Conservation (phyloP, 2,888 invertebrate species). For the Microplitis manilae region DNA sequence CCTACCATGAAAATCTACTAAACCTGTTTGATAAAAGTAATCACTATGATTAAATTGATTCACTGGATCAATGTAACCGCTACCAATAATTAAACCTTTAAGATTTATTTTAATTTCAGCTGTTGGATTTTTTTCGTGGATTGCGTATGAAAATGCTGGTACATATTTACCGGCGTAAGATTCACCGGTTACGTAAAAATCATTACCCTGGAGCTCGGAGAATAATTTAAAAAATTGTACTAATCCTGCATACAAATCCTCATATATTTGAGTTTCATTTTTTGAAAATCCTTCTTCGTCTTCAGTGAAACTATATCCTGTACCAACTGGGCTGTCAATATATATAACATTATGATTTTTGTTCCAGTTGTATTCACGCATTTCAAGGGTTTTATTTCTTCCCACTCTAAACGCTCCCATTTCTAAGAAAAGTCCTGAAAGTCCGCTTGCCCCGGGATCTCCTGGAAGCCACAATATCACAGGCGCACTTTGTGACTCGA, state of each 20-base stretch:
- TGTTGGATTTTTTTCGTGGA: constrained; percentile 77
- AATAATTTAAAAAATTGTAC: constrained; percentile 89
- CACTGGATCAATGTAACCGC: constrained; percentile 85
- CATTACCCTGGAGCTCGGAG: constrained; percentile 80
- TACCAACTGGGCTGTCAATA: constrained; percentile 94
- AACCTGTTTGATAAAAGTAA: constrained; percentile 85
- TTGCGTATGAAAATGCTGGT: constrained; percentile 84
- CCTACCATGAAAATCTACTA: constrained; percentile 78
- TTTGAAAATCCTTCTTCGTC: constrained; percentile 83
- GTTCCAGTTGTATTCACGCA: constrained; percentile 86
- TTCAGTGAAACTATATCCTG: constrained; percentile 92
- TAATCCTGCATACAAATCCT: constrained; percentile 83
- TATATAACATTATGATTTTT: constrained; percentile 85
- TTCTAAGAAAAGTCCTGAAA: constrained; percentile 87
- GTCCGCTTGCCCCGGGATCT: constrained; percentile 86
- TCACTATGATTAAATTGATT: constrained; percentile 85
- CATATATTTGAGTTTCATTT: constrained; percentile 85
- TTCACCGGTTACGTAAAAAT: constrained; percentile 92
- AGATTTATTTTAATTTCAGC: constrained; percentile 80
- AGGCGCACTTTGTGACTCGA: constrained; percentile 76
- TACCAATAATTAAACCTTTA: constrained; percentile 83
- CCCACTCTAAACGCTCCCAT: constrained; percentile 83
- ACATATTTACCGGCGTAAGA: constrained; percentile 89
- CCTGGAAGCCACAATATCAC: constrained; percentile 90
- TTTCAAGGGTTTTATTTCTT: constrained; percentile 72